Conservation (phyloP, 2,888 invertebrate species). For the Tineola bisselliella region DNA sequence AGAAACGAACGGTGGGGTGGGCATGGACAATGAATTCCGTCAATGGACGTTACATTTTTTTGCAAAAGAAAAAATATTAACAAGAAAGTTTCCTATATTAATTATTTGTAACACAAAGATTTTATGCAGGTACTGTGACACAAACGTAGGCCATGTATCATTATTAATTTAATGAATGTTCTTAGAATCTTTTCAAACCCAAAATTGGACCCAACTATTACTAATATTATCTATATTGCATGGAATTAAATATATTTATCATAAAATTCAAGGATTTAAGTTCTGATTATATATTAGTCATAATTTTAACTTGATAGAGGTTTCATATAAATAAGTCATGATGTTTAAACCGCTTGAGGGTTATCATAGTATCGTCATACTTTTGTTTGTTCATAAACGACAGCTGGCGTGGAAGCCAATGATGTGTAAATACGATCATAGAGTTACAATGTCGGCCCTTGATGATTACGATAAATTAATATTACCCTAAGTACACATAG, state of each 20-base stretch:
- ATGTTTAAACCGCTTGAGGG: background rate
- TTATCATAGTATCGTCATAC: background rate
- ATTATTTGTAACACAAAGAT: slow-evolving; percentile 27
- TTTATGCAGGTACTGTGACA: background rate
- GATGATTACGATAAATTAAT: slow-evolving; percentile 53
- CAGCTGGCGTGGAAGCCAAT: slow-evolving; percentile 48
- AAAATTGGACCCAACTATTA: too few relatives aligned
- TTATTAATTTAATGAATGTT: background rate
- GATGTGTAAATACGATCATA: slow-evolving; percentile 39
- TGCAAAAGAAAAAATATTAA: slow-evolving; percentile 41
- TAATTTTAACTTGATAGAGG: background rate
- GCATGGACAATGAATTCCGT: slow-evolving; percentile 50
- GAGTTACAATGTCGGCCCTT: slow-evolving; percentile 46
- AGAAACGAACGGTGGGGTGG: slow-evolving; percentile 39
- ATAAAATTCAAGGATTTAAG: background rate
- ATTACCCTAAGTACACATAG: slow-evolving; percentile 15
- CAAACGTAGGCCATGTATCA: background rate
- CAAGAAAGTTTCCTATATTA: slow-evolving; percentile 43
- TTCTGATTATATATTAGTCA: background rate
- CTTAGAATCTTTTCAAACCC: too few relatives aligned
- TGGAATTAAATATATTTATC: too few relatives aligned
- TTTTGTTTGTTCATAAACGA: slow-evolving; percentile 44
- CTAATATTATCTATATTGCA: too few relatives aligned
- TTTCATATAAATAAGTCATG: background rate
- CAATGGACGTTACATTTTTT: slow-evolving; percentile 56